These are phyloP conservation scores for Protobothrops mucrosquamatus DNA, from an alignment of 2,113 vertebrate genomes.

Conservation along the genomic window DNA sequence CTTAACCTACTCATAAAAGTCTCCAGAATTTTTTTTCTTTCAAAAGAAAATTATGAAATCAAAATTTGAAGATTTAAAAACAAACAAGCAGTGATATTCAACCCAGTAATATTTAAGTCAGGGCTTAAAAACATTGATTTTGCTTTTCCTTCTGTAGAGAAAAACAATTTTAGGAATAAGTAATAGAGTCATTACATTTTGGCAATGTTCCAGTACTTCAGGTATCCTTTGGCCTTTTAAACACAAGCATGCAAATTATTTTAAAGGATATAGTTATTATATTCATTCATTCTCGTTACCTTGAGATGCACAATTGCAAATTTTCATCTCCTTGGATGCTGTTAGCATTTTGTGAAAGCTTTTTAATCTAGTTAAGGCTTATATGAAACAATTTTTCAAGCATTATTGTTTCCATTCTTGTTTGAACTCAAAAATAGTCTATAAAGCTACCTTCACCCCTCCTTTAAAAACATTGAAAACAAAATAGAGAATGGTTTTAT, in stretches of 20 bases:
- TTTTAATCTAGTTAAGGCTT: constrained; percentile 52
- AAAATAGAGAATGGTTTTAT: neutral
- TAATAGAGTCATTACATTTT: constrained; percentile 31
- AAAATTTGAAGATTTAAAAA: neutral
- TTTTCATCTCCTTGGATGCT: constrained; percentile 45
- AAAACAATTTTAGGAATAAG: constrained; percentile 12
- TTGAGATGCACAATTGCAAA: constrained; percentile 46
- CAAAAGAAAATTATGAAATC: neutral
- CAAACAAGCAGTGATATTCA: neutral
- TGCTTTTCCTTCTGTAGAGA: constrained; percentile 46
- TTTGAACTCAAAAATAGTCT: constrained; percentile 30
- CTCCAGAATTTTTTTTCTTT: neutral
- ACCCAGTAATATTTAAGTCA: neutral
- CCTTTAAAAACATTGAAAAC: neutral
- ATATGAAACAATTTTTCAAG: constrained; percentile 40
- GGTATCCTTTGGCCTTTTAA: constrained; percentile 49
- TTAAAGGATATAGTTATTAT: constrained; percentile 58
- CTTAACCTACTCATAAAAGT: neutral
- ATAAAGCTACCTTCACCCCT: neutral
- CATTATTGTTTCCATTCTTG: constrained; percentile 37
- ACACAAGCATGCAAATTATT: constrained; percentile 41
- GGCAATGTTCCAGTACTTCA: constrained; percentile 36
- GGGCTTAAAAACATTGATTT: constrained; percentile 44
- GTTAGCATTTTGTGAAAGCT: constrained; percentile 60
- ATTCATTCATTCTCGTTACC: constrained; percentile 32